Base-by-base conservation (phyloP, 2,888 invertebrate species). In the Falcaria lacertinaria region DNA sequence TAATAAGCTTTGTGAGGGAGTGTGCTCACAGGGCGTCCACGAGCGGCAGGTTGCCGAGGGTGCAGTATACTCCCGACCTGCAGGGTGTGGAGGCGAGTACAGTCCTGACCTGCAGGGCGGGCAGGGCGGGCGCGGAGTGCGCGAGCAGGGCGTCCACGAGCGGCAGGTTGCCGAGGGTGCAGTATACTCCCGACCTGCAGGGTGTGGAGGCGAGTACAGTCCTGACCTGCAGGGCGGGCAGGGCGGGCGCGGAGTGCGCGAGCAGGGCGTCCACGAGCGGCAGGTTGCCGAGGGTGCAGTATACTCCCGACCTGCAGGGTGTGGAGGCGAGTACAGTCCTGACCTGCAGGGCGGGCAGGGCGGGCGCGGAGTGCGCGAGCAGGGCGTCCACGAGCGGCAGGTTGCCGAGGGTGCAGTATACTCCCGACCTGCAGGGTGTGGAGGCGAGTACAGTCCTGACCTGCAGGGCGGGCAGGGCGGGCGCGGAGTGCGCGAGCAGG, bases 101-200 rank as follows among this genome's bases (percentile, higher is more conserved):
- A 46, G 47, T 33, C 33, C 39, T 38, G 1, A 48, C 51, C 39
- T 48, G 52, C 19, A 41, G 44, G 2, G 32, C 2, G 3, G 54
- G 46, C 35, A 32, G 36, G 39, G 51, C 61, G 11, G 54, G 56
- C 51, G 63, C 69, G 0, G 59, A 48, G 52, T 74, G 60, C 0
- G 55, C 44, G 0, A 97, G 88, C 50, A 98, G 89, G 6, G 94
- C 90, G 50, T 95, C 94, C 0, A 96, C 93, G 40, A 97, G 91
- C 45, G 93, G 92, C 47, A 92, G 90, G 76, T 96, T 96, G 15
- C 96, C 97, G 43, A 96, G 91, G 46, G 95, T 91, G 73, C 97
- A 94, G n/a, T n/a, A n/a, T n/a, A n/a, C n/a, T n/a, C 7, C 98
- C 96, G 48, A 97, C 93, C 80, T 98, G 98, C 8, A 99, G 89